Conservation (phyloP, 2,888 invertebrate genomes). For the Caenorhabditis becei region DNA sequence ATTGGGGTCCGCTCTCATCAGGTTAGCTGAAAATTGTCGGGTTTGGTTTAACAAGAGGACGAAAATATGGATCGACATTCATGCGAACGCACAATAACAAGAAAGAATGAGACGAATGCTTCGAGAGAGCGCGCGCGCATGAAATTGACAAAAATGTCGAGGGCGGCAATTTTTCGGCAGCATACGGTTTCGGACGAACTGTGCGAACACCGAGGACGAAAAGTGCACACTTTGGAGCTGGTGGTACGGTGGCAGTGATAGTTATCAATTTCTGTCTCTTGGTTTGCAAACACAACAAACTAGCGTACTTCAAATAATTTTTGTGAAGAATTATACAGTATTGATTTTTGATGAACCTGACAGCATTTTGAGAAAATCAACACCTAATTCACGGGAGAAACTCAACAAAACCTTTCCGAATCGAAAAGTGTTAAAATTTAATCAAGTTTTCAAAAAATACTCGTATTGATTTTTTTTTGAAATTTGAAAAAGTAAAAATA, state of each 20-base stretch:
- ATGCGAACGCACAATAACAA: neutral
- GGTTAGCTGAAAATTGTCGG: conserved; percentile 72
- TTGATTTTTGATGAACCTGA: neutral
- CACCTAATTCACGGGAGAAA: too few species aligned
- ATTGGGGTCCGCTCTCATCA: conserved; percentile 74
- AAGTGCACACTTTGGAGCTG: conserved; percentile 17
- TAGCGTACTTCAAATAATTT: conserved; percentile 1
- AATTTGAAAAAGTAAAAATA: neutral
- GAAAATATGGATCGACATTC: conserved; percentile 1
- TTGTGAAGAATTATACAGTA: neutral
- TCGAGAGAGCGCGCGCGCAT: neutral
- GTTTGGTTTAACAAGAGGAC: neutral
- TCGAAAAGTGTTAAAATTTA: too few species aligned
- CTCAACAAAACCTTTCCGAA: too few species aligned
- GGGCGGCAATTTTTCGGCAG: neutral
- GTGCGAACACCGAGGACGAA: conserved; percentile 24
- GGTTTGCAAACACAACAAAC: neutral
- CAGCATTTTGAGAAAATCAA: neutral
- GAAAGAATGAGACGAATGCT: neutral
- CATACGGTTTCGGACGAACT: conserved; percentile 28
- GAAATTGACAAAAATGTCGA: neutral
- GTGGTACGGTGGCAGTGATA: neutral
- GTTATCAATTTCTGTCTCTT: neutral
- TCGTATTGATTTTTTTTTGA: conserved; percentile 1
- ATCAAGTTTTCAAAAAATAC: too few species aligned